Base-by-base conservation (phyloP, 2,888 invertebrate species). In the Alsophila aescularia region DNA sequence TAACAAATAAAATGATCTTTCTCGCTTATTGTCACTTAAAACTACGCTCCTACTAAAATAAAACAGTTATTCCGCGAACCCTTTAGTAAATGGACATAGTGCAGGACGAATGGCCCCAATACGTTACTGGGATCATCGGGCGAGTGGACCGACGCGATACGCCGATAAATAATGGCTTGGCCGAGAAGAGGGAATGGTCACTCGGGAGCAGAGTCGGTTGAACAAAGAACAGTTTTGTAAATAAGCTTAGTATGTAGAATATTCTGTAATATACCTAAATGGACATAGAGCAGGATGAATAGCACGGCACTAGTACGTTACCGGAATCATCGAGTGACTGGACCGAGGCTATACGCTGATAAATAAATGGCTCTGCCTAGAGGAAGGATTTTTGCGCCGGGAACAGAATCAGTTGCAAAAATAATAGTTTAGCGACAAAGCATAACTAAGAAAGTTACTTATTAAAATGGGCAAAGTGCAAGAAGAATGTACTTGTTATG, bases 51-150 rank as follows among this genome's bases (percentile, higher is more conserved):
- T 34, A 67, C 70, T 49, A 41, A 15, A 37, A 41, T 64, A 52
- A 55, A 56, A 48, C 62, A 43, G 60, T 63, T 58, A 58, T 34
- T 34, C 54, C 66, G 67, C 8, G 24, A 49, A 70, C 69, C 67
- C 68, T 72, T 73, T 78, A 60, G 66, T 78, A 76, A 81, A 80
- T 80, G 75, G 73, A 62, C 69, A 63, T 66, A 61, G 64, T 50
- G 66, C 60, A 62, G 64, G 62, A 70, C 70, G 70, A 79, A 79
- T 78, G 70, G 72, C 72, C 42, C 64, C 75, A 72, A 83, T 83
- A 81, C 73, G 79, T 81, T 75, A 79, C 70, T 43, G 65, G 79
- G 81, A 81, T 78, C 80, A 79, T 72, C 70, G 74, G 70, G 61
- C 56, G 70, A 68, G 69, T 72, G 70, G 68, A 61, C 60, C 62